A percentile compares a stretch with the other conserved stretches of the same genome.
Conservation (phyloP, 2,113 vertebrate species). For the Saguinus midas region DNA sequence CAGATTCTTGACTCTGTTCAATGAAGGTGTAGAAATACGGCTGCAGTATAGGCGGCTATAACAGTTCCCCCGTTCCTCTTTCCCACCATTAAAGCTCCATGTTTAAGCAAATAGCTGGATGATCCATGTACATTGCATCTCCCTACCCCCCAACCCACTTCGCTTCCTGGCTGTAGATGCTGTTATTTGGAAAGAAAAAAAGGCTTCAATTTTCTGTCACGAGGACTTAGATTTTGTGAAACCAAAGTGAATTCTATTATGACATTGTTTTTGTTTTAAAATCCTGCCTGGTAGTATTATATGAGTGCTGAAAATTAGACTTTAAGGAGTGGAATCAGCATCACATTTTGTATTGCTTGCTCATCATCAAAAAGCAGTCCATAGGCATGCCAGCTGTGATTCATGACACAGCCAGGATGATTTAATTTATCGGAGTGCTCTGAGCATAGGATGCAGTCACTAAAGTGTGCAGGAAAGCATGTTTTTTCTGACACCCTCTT, state of each 20-base stretch:
- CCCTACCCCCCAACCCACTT: neutral
- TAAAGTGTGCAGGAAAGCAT: conserved; percentile 19
- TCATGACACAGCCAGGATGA: conserved; percentile 29
- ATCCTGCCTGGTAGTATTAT: neutral
- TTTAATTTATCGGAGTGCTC: conserved; percentile 64
- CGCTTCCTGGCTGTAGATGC: neutral
- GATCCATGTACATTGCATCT: conserved; percentile 39
- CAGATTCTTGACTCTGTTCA: neutral
- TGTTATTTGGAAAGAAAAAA: neutral
- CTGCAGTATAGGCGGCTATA: neutral
- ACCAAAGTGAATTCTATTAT: neutral
- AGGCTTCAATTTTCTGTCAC: neutral
- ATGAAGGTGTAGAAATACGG: neutral
- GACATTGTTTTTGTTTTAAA: neutral
- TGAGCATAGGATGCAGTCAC: conserved; percentile 45
- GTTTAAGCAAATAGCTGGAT: neutral
- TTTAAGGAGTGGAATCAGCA: neutral
- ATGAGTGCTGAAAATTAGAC: neutral
- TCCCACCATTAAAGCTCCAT: neutral
- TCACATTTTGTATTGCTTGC: conserved; percentile 30
- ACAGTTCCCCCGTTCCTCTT: neutral
- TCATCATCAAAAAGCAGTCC: conserved; percentile 14
- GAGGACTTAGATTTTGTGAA: conserved; percentile 4
- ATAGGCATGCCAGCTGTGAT: conserved; percentile 27
- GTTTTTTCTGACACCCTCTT: conserved; percentile 18